Evolutionary conservation across 1,140 invertebrate genomes (phyloP).

Genomic region (Drosophila mojavensis): DNA sequence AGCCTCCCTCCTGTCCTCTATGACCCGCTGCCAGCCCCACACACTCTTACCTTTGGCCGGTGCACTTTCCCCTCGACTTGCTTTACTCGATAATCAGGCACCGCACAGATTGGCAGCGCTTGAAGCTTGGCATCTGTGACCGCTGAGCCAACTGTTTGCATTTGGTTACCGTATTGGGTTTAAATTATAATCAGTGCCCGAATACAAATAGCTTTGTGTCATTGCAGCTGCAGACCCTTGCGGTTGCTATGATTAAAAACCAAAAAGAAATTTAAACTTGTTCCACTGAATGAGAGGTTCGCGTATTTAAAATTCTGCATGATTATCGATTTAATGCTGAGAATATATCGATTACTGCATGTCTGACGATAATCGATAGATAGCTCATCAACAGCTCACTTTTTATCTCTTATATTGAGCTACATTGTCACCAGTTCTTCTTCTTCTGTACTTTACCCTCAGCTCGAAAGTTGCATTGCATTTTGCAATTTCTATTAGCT

Average conservation of each 20-base stretch:
- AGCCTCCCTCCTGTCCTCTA: conserved; percentile 1
- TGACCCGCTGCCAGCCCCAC: not conserved
- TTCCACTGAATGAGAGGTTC: no score
- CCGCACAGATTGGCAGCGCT: conserved; percentile 23
- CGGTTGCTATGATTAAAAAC: not conserved
- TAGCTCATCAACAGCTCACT: no score
- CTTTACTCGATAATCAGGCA: conserved; percentile 39
- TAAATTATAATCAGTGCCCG: not conserved
- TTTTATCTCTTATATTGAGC: no score
- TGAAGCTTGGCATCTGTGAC: conserved; percentile 3
- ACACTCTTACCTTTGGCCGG: not conserved
- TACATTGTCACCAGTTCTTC: no score
- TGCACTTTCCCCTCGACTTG: conserved; percentile 8
- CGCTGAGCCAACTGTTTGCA: conserved; percentile 10
- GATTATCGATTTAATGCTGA: no score
- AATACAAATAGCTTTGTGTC: conserved; percentile 21
- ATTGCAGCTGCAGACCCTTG: conserved; percentile 15
- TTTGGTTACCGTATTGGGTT: conserved; percentile 22
- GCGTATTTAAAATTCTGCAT: no score
- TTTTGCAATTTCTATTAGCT: no score
- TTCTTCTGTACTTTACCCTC: no score
- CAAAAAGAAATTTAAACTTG: not conserved
- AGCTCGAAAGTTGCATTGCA: no score
- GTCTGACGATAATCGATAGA: no score
- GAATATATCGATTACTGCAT: no score